phyloP scores from a whole-genome alignment of 64 coral and sea anemone species.

The Anthopleura sola region DNA sequence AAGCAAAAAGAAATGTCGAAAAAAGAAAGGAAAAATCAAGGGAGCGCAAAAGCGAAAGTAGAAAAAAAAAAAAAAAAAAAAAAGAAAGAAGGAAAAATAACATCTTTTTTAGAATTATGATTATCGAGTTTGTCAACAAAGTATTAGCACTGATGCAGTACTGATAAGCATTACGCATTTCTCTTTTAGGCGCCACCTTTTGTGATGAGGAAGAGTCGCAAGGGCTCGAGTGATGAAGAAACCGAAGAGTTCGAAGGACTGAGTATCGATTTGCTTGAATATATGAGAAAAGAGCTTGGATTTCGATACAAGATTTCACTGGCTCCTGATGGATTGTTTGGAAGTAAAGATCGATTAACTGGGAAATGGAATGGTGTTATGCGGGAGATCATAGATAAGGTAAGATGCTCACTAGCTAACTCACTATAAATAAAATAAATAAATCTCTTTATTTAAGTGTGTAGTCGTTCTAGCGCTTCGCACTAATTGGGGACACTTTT shows the following conservation, averaged over 20 bases:
- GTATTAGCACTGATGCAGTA: too few relatives aligned
- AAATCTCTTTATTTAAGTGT: too few relatives aligned
- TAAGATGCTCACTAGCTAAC: not conserved
- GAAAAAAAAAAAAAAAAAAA: too few relatives aligned
- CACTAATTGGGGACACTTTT: too few relatives aligned
- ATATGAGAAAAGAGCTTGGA: slow-evolving; percentile 27
- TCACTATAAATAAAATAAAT: too few relatives aligned
- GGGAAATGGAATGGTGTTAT: slow-evolving; percentile 56
- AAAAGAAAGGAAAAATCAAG: too few relatives aligned
- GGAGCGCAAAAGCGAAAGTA: too few relatives aligned
- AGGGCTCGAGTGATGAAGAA: not conserved
- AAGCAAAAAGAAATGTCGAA: too few relatives aligned
- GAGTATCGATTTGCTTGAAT: slow-evolving; percentile 50
- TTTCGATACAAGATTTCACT: slow-evolving; percentile 47
- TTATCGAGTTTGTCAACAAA: too few relatives aligned
- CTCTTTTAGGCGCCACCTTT: slow-evolving; percentile 49
- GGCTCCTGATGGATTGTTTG: slow-evolving; percentile 35
- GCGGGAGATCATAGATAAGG: slow-evolving; percentile 21
- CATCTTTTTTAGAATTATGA: too few relatives aligned
- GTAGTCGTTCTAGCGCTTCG: too few relatives aligned
- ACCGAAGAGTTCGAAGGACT: slow-evolving; percentile 51
- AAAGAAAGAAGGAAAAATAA: too few relatives aligned
- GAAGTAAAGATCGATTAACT: slow-evolving; percentile 24
- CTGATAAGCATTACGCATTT: not conserved
- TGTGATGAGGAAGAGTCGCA: slow-evolving; percentile 18